phyloP scores from a whole-genome alignment of 2,888 invertebrate genomes.

The Epsilonema sp. region DNA sequence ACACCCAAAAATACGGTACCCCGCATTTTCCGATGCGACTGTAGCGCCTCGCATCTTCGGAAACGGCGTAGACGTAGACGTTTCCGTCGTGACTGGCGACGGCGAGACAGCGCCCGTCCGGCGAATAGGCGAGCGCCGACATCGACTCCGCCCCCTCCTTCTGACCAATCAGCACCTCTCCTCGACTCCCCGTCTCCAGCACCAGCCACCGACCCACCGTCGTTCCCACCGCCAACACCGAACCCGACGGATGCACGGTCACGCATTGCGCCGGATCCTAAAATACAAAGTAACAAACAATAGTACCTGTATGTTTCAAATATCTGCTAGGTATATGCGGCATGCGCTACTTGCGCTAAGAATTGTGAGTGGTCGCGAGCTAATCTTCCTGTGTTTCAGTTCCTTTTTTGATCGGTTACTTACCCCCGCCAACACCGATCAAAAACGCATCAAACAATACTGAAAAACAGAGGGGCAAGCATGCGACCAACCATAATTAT shows the following conservation, averaged over 20 bases:
- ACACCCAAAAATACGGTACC: conserved; percentile 39
- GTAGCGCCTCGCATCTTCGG: conserved; percentile 52
- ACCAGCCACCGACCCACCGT: conserved; percentile 60
- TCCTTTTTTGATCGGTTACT: too few species aligned
- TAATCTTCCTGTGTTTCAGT: too few species aligned
- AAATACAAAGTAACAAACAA: too few species aligned
- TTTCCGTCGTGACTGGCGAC: conserved; percentile 70
- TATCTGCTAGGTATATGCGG: too few species aligned
- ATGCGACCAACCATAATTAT: too few species aligned
- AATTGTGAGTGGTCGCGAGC: too few species aligned
- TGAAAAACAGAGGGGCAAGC: too few species aligned
- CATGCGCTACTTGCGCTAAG: too few species aligned
- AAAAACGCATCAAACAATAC: too few species aligned
- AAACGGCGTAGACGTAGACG: conserved; percentile 67
- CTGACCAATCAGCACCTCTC: conserved; percentile 27
- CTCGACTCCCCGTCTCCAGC: too few species aligned
- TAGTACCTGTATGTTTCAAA: too few species aligned
- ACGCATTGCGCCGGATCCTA: conserved; percentile 65
- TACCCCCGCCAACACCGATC: too few species aligned
- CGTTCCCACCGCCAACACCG: conserved; percentile 54
- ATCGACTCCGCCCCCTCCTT: conserved; percentile 32
- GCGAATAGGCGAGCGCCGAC: conserved; percentile 33
- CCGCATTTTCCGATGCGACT: conserved; percentile 60
- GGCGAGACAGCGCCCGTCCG: conserved; percentile 55
- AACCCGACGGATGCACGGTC: conserved; percentile 57